A percentile compares a stretch with the other conserved stretches of the same genome.
phyloP scores from a whole-genome alignment of 2,888 invertebrate genomes.

The Pecten maximus region DNA sequence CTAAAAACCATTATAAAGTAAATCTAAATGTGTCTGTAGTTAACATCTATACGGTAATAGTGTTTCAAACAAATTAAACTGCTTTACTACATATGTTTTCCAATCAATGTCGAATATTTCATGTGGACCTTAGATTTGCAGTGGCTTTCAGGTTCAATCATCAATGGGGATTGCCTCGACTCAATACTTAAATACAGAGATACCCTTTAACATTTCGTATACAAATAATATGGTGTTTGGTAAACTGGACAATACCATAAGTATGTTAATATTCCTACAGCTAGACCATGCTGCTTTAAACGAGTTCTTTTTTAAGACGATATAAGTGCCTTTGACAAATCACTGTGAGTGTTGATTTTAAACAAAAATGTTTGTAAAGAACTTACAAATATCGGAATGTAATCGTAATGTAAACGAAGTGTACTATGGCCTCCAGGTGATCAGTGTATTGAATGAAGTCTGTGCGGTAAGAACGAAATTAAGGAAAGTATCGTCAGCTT shows the following conservation, averaged over 20 bases:
- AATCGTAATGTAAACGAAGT: neutral
- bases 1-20: no score
- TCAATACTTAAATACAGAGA: neutral
- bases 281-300: neutral
- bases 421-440: neutral
- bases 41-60: no score
- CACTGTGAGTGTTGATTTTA: neutral
- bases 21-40: no score
- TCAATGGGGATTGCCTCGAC: no score
- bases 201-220: neutral
- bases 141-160: no score
- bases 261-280: neutral
- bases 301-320: neutral
- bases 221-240: neutral
- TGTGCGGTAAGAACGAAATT: neutral
- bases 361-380: neutral
- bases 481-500: neutral
- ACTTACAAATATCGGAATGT: neutral
- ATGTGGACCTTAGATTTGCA: no score
- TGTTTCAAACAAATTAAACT: no score
- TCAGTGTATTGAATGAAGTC: neutral
- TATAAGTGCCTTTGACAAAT: neutral
- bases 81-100: no score
- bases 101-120: no score
- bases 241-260: neutral